These are phyloP conservation scores for Otus sunia DNA, from an alignment of 2,113 vertebrate species.

Conservation along the genomic window DNA sequence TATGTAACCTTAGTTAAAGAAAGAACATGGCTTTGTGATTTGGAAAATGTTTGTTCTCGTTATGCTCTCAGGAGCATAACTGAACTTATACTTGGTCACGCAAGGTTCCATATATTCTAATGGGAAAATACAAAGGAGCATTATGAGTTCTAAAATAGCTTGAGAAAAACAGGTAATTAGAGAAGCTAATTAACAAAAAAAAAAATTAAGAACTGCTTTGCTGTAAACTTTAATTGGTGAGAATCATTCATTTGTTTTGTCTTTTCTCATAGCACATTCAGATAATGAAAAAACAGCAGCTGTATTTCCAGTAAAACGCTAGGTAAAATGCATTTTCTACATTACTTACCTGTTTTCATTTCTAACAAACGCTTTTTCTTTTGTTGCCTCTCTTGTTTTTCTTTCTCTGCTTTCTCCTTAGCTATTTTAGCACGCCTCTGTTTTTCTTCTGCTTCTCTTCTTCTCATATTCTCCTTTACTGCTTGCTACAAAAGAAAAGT, in stretches of 20 bases:
- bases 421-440: slow-evolving; percentile 86
- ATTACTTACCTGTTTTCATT: slow-evolving; percentile 87
- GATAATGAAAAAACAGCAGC: not conserved
- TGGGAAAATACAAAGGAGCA: not conserved
- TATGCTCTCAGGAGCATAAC: not conserved
- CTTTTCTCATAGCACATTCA: not conserved
- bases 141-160: not conserved
- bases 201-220: not conserved
- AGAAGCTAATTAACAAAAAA: not conserved
- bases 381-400: slow-evolving; percentile 88
- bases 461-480: slow-evolving; percentile 87
- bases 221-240: not conserved
- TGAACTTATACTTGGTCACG: not conserved
- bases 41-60: not conserved
- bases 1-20: not conserved
- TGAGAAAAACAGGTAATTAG: not conserved
- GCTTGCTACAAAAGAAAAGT: slow-evolving; percentile 83
- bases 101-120: not conserved
- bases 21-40: not conserved
- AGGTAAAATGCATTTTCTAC: not conserved
- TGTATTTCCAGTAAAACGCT: not conserved
- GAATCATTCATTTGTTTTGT: not conserved
- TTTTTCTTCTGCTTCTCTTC: slow-evolving; percentile 90
- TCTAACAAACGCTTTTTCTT: slow-evolving; percentile 92
- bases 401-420: slow-evolving; percentile 92